Conservation (phyloP, 2,888 invertebrate species). For the Pristionchus mayeri region DNA sequence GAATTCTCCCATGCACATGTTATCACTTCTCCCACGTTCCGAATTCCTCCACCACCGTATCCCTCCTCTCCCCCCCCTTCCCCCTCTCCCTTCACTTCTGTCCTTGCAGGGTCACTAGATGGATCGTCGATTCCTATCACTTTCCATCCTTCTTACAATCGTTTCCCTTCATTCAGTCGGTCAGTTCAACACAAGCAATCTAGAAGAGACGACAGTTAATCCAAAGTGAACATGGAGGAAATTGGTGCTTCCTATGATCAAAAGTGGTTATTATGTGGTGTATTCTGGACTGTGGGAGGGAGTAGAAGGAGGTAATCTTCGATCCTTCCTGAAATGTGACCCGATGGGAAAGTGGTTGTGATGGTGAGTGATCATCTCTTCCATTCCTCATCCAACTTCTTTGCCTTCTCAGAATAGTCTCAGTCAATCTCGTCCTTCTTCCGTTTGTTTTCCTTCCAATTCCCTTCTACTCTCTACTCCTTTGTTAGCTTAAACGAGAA, state of each 20-base stretch:
- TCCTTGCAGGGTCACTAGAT: neutral
- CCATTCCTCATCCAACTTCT: neutral
- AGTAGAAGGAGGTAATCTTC: neutral
- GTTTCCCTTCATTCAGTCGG: conserved; percentile 1
- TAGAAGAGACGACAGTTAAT: no score
- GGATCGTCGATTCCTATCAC: neutral
- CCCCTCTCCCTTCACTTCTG: neutral
- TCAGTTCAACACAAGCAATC: neutral
- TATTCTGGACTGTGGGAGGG: neutral
- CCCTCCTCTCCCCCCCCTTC: neutral
- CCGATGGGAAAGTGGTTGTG: neutral
- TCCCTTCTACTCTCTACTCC: neutral
- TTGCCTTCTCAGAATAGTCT: neutral
- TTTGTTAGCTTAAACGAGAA: neutral
- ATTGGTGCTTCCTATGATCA: no score
- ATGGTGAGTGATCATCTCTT: neutral
- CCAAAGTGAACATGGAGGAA: no score
- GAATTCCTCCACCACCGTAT: neutral
- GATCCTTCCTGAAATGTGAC: neutral
- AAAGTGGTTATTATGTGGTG: no score
- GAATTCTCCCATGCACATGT: neutral
- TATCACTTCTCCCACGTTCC: conserved; percentile 3
- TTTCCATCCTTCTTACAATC: neutral
- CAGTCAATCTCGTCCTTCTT: neutral
- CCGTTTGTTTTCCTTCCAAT: conserved; percentile 14